Conservation (phyloP, 2,888 invertebrate species). For the Leucoma salicis region DNA sequence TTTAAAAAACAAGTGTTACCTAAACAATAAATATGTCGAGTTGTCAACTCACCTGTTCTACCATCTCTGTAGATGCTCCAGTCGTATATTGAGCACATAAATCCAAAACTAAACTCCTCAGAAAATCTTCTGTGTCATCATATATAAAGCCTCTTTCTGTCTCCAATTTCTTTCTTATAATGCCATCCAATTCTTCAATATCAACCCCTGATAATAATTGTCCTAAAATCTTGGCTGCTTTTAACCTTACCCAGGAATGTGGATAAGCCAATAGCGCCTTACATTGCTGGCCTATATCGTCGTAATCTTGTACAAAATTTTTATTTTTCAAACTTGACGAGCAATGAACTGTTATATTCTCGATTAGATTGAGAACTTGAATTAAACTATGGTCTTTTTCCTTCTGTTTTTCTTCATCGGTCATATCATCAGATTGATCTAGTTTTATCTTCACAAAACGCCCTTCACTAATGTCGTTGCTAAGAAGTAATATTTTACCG, state of each 20-base stretch:
- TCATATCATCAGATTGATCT: conserved; percentile 55
- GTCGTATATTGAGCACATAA: conserved; percentile 88
- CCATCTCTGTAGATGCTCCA: conserved; percentile 86
- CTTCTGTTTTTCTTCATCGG: conserved; percentile 83
- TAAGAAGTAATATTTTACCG: conserved; percentile 74
- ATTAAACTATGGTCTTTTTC: conserved; percentile 88
- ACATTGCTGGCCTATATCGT: conserved; percentile 84
- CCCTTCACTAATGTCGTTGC: conserved; percentile 78
- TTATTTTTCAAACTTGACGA: conserved; percentile 79
- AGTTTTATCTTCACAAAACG: conserved; percentile 81
- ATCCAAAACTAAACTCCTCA: conserved; percentile 88
- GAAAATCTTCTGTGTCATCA: conserved; percentile 81
- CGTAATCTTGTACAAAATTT: conserved; percentile 68
- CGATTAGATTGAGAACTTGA: conserved; percentile 86
- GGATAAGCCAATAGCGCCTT: conserved; percentile 89
- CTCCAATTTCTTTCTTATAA: conserved; percentile 60
- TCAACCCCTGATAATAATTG: conserved; percentile 85
- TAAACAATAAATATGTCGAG: too few relatives aligned
- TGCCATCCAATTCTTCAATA: conserved; percentile 79
- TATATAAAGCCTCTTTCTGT: conserved; percentile 83
- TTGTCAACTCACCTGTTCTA: conserved; percentile 85
- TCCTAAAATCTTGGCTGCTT: conserved; percentile 89
- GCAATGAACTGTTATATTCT: conserved; percentile 86
- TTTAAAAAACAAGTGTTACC: too few relatives aligned
- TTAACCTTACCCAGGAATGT: conserved; percentile 93